These are phyloP conservation scores for Plestiodon gilberti DNA, from an alignment of 2,113 vertebrate genomes.

Conservation along the genomic window DNA sequence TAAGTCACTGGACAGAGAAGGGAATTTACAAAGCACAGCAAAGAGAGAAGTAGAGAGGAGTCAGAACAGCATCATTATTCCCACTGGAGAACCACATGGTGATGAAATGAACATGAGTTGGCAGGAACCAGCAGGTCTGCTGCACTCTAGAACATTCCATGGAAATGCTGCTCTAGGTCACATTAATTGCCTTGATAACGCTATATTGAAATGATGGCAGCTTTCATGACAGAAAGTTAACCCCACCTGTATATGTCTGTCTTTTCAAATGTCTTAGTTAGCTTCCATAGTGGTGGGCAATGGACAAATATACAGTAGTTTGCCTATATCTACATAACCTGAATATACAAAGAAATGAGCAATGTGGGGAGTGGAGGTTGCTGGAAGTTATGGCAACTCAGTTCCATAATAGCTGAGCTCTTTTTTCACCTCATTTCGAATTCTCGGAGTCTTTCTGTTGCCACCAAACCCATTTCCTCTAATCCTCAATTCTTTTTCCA, in stretches of 20 bases:
- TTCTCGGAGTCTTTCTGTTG: neutral
- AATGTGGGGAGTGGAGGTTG: neutral
- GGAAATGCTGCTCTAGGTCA: neutral
- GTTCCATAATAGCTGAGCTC: neutral
- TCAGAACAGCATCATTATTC: conserved; percentile 38
- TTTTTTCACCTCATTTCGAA: neutral
- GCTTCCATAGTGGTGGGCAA: neutral
- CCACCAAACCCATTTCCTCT: neutral
- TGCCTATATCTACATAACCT: neutral
- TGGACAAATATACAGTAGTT: neutral
- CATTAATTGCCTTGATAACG: neutral
- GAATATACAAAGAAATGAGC: neutral
- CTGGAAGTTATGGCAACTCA: neutral
- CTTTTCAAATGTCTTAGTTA: neutral
- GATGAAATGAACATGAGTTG: conserved; percentile 22
- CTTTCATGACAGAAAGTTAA: neutral
- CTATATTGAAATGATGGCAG: neutral
- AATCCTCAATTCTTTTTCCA: neutral
- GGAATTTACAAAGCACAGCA: conserved; percentile 35
- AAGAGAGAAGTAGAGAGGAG: conserved; percentile 35
- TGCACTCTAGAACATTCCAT: neutral
- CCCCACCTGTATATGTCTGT: neutral
- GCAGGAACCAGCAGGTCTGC: conserved; percentile 33
- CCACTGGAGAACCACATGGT: conserved; percentile 28
- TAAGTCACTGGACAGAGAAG: conserved; percentile 41